phyloP scores from a whole-genome alignment of 2,797 vertebrate species.

The Naso thynnoides region DNA sequence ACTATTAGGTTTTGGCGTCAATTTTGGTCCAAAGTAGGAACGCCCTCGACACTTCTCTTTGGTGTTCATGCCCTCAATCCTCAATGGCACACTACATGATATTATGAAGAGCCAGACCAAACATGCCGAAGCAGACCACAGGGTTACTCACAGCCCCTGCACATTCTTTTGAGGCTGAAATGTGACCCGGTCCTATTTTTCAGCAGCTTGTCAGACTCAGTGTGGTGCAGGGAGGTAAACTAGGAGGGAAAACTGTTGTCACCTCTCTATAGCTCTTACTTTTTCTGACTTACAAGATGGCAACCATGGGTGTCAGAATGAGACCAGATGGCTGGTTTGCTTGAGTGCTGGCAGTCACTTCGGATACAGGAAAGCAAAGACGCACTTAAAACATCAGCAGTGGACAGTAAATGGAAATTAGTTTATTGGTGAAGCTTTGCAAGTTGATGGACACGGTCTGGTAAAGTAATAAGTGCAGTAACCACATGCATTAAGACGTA shows the following conservation, averaged over 20 bases:
- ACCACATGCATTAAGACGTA: slow-evolving; percentile 66
- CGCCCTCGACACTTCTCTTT: slow-evolving; percentile 76
- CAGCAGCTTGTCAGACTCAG: slow-evolving; percentile 84
- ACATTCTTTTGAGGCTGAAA: slow-evolving; percentile 84
- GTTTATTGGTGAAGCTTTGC: slow-evolving; percentile 64
- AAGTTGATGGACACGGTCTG: slow-evolving; percentile 65
- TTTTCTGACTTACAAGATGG: slow-evolving; percentile 69
- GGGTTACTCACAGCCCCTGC: slow-evolving; percentile 81
- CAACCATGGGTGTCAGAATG: slow-evolving; percentile 68
- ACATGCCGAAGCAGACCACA: slow-evolving; percentile 82
- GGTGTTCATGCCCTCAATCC: slow-evolving; percentile 75
- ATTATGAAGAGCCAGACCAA: slow-evolving; percentile 81
- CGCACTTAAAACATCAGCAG: slow-evolving; percentile 54
- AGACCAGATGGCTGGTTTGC: slow-evolving; percentile 60
- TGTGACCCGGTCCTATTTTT: slow-evolving; percentile 80
- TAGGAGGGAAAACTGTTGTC: slow-evolving; percentile 82
- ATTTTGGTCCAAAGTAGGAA: slow-evolving; percentile 75
- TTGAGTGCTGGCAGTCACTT: slow-evolving; percentile 43
- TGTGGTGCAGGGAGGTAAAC: slow-evolving; percentile 80
- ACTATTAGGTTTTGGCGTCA: slow-evolving; percentile 75
- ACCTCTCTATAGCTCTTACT: slow-evolving; percentile 76
- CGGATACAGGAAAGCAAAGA: slow-evolving; percentile 58
- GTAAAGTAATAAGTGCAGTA: slow-evolving; percentile 66
- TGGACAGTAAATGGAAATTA: slow-evolving; percentile 71
- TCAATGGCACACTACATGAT: slow-evolving; percentile 80